These are phyloP conservation scores for Pararge aegeria DNA, from an alignment of 1,140 invertebrate species.

Conservation along the genomic window DNA sequence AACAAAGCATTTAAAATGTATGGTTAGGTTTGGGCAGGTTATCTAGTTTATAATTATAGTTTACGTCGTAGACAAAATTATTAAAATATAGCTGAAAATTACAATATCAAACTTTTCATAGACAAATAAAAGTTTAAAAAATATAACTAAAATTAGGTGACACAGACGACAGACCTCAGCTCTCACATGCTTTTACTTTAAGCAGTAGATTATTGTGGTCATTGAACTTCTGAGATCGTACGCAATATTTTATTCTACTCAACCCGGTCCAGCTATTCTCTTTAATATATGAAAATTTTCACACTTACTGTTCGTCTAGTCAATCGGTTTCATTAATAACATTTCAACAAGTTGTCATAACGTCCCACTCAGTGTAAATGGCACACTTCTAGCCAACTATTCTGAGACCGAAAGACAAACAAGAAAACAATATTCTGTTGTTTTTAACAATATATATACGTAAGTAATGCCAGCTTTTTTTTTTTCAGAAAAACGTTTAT, in stretches of 20 bases:
- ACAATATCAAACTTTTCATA: no score
- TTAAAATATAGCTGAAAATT: no score
- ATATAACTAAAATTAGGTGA: no score
- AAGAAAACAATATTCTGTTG: neutral
- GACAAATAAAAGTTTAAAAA: no score
- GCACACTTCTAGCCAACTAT: conserved; percentile 21
- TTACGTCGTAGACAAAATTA: no score
- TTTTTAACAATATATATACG: conserved; percentile 7
- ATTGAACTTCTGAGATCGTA: conserved; percentile 43
- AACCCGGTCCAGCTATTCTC: no score
- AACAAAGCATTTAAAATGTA: no score
- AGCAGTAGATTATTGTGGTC: conserved; percentile 20
- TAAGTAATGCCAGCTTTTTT: conserved; percentile 13
- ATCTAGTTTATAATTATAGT: no score
- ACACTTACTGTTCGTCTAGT: neutral
- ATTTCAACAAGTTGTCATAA: conserved; percentile 27
- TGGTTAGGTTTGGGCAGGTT: no score
- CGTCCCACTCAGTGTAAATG: conserved; percentile 14
- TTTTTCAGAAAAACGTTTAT: conserved; percentile 39
- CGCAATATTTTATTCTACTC: no score
- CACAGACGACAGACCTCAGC: neutral
- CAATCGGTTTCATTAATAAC: conserved; percentile 19
- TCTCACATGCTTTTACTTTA: no score
- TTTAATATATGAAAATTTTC: conserved; percentile 3
- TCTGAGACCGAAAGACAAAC: conserved; percentile 19